phyloP scores from a whole-genome alignment of 2,113 vertebrate genomes.

The Xiphias gladius region DNA sequence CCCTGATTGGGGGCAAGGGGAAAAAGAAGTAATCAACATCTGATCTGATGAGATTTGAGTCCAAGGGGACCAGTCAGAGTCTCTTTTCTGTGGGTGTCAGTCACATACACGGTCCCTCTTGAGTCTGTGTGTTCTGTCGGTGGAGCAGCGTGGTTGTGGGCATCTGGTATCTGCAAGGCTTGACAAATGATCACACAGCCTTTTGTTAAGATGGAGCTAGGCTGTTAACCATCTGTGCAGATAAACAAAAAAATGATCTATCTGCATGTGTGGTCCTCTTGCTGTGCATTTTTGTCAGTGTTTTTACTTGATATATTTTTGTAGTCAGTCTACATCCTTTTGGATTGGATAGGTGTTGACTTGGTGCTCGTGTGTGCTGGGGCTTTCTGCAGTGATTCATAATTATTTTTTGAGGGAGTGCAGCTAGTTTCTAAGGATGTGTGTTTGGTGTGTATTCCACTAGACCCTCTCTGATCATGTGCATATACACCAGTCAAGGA shows the following conservation, averaged over 20 bases:
- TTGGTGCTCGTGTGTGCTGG: conserved; percentile 3
- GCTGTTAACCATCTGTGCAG: conserved; percentile 61
- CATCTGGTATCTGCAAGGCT: conserved; percentile 62
- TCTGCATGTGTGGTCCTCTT: conserved; percentile 21
- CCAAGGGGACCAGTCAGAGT: neutral
- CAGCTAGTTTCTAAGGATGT: neutral
- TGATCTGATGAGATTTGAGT: conserved; percentile 27
- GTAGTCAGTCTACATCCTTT: conserved; percentile 7
- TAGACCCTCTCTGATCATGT: neutral
- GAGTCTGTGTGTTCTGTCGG: conserved; percentile 12
- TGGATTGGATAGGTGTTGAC: conserved; percentile 27
- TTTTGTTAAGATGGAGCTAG: conserved; percentile 59
- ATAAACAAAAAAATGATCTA: conserved; percentile 31
- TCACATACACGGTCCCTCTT: neutral
- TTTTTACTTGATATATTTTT: neutral
- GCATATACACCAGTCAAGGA: neutral
- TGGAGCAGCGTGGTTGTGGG: conserved; percentile 20
- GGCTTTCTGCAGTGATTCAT: neutral
- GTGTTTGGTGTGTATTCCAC: neutral
- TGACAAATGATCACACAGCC: conserved; percentile 55
- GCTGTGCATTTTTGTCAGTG: conserved; percentile 7
- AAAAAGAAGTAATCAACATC: conserved; percentile 15
- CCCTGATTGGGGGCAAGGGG: conserved; percentile 25
- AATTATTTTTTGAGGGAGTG: conserved; percentile 12
- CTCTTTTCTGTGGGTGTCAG: neutral